Base-by-base conservation (phyloP, 1,140 invertebrate species). In the Drosophila nigrodunni region DNA sequence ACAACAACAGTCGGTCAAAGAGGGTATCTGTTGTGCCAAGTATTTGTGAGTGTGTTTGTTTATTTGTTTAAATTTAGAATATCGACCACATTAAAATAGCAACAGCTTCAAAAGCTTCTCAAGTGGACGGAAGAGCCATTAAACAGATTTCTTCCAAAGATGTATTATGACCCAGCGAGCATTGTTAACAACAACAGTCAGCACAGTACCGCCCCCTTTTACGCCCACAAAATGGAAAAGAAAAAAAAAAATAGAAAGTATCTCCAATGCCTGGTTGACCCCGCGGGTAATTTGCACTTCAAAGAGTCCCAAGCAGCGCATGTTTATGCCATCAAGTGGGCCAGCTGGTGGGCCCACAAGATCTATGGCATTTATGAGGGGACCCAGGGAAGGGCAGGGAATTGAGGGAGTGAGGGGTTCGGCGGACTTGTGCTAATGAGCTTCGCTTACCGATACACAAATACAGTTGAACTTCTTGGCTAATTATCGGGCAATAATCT, bases 61-160 rank as follows among this genome's bases (percentile, higher is more conserved):
- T 87, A 87, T 87, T 87, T 87, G 83, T 87, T 87, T 87, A 87
- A 87, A 87, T 88, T 87, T 87, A 87, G 82, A 87, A 87, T 88
- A 87, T 87, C 82, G 82, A 87, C 82, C 82, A 86, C 82, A 86
- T 86, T 87, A 86, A 86, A 86, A 86, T 86, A 86, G 82, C 78
- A 86, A 87, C 83, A 82, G 77, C 82, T 88, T 88, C 80, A 88
- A 86, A 87, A 82, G 77, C 82, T 71, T 88, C 83, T 88, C 83
- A 88, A 88, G 83, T 88, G 83, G 73, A 57, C 35, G 61, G 65
- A 59, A 66, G 70, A 64, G 70, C 66, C 75, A 89, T 89, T 89
- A 88, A 88, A 88, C 67, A 80, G 77, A 89, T 88, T 88, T 83
- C 25, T 73, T 21, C 37, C 83, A 80, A 87, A 88, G 83, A 88